Base-by-base conservation (phyloP, 2,797 vertebrate genomes). In the Synaphobranchus kaupii region DNA sequence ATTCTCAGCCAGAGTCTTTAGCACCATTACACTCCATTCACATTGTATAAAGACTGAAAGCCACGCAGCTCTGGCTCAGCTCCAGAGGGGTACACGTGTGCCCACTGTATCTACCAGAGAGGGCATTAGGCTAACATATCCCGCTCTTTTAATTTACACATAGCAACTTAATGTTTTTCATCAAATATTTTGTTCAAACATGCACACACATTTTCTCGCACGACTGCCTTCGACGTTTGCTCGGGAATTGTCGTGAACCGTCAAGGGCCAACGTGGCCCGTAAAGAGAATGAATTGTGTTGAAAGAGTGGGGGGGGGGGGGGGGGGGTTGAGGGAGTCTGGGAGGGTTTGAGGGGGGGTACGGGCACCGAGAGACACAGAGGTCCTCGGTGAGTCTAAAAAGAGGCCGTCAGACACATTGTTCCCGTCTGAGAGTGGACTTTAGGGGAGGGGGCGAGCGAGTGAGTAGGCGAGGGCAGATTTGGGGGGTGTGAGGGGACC, bases 201-300 rank as follows among this genome's bases (percentile, higher is more conserved):
- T 81, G 15, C 15, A 71, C 28, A 63, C n/a, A 60, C 31, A 54
- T 44, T 39, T 83, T 31, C 48, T 47, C 8, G 10, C 8, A 10
- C 4, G n/a, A 28, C 25, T 10, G 63, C 63, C 39, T 25, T 58
- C 80, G 3, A 80, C 56, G 39, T 9, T 54, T 28, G 25, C 50
- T 17, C 10, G 20, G 50, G n/a, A 34, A 28, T 63, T 50, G 50
- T 44, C 22, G 87, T 81, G 56, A 85, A 58, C 84, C 94, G 94
- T 94, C 94, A 94, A 92, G 92, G 93, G 94, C 91, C 88, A 92
- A 92, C 92, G 87, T 93, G 92, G 91, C 91, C 68, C 47, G 48
- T 87, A 47, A 89, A 54, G 88, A 68, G 50, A 90, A 89, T 92
- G 93, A 91, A 93, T 92, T 90, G 90, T 68, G 90, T 87, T 93